Conservation (phyloP, 2,113 vertebrate species). For the Chaetodon auriga region DNA sequence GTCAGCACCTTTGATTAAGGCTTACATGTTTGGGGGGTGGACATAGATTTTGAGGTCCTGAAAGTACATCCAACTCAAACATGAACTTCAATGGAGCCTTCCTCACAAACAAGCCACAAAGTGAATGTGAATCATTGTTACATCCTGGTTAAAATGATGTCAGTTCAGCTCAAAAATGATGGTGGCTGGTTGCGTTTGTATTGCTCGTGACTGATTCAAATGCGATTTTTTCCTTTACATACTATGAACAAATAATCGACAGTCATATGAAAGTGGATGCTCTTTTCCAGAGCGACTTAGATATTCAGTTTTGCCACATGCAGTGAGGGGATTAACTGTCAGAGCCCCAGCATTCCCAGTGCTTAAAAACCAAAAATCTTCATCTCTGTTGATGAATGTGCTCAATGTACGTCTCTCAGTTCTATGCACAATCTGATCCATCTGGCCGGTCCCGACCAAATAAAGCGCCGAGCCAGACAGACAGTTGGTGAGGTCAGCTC, state of each 20-base stretch:
- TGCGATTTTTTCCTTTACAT: not conserved
- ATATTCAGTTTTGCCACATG: not conserved
- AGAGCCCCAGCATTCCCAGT: not conserved
- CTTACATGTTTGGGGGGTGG: conserved; percentile 21
- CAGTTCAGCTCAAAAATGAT: not conserved
- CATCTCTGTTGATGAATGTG: too few relatives aligned
- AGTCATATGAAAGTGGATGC: not conserved
- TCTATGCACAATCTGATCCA: conserved; percentile 15
- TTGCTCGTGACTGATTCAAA: not conserved
- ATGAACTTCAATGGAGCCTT: conserved; percentile 18
- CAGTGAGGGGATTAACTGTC: not conserved
- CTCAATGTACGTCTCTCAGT: not conserved
- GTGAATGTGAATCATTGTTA: not conserved
- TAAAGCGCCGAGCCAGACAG: conserved; percentile 25
- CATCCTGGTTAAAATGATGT: not conserved
- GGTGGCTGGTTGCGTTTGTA: not conserved
- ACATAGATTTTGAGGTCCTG: conserved; percentile 33
- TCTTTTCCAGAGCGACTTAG: not conserved
- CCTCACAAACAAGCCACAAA: not conserved
- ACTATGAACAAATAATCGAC: not conserved
- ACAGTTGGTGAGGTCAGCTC: conserved; percentile 37
- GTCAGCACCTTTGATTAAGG: conserved; percentile 64
- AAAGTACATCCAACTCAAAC: conserved; percentile 39
- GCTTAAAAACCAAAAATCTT: not conserved
- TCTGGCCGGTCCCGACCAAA: conserved; percentile 9